phyloP scores from a whole-genome alignment of 2,797 vertebrate species.

The Poecilia wingei region DNA sequence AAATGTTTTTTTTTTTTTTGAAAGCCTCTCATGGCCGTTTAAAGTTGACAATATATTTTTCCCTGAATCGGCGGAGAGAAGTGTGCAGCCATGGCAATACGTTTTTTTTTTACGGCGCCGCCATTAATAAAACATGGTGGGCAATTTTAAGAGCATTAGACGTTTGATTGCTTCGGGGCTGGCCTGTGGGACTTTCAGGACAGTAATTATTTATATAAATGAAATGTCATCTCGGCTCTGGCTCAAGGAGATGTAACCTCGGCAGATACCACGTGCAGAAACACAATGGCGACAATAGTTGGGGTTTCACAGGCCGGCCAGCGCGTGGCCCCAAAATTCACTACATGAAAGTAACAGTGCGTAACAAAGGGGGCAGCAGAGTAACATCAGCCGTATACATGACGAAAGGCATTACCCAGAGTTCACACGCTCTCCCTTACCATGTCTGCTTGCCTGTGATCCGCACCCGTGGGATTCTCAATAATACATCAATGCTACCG shows the following conservation, averaged over 20 bases:
- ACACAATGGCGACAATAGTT: slow-evolving; percentile 48
- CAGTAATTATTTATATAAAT: slow-evolving; percentile 85
- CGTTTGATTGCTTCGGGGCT: slow-evolving; percentile 81
- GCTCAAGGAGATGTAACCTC: slow-evolving; percentile 77
- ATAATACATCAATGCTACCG: slow-evolving; percentile 90
- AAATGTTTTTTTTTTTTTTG: not conserved
- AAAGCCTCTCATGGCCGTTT: slow-evolving; percentile 47
- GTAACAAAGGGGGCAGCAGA: slow-evolving; percentile 42
- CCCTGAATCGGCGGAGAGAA: slow-evolving; percentile 56
- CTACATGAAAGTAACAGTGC: slow-evolving; percentile 54
- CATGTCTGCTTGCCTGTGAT: slow-evolving; percentile 62
- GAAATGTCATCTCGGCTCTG: slow-evolving; percentile 83
- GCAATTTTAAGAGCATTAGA: slow-evolving; percentile 84
- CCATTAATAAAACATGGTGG: slow-evolving; percentile 81
- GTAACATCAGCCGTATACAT: slow-evolving; percentile 47
- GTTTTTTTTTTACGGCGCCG: slow-evolving; percentile 57
- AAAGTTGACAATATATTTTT: slow-evolving; percentile 61
- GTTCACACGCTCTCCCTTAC: slow-evolving; percentile 55
- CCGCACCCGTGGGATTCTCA: slow-evolving; percentile 82
- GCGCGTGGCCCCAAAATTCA: slow-evolving; percentile 56
- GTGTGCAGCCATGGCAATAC: slow-evolving; percentile 62
- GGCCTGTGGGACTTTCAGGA: slow-evolving; percentile 78
- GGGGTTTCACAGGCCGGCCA: slow-evolving; percentile 45
- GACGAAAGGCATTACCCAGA: slow-evolving; percentile 63
- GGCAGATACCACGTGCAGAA: slow-evolving; percentile 62